Evolutionary conservation across 2,888 invertebrate species (phyloP).

Genomic region (Drosophila mimica): DNA sequence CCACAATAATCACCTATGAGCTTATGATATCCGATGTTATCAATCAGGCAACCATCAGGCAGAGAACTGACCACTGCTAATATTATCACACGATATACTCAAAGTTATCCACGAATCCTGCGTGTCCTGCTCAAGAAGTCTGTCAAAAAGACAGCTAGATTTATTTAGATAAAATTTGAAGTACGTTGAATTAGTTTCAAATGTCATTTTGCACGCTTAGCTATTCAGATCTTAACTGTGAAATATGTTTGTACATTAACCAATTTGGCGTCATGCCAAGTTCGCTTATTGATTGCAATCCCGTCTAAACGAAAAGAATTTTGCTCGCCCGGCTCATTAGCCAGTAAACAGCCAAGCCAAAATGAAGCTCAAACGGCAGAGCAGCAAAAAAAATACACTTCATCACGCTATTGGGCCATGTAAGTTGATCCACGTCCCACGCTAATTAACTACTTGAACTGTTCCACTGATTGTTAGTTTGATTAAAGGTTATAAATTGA

Average conservation of each 20-base stretch:
- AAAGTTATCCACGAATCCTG: background rate
- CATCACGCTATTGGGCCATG: conserved; percentile 86
- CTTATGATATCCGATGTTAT: conserved; percentile 87
- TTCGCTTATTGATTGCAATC: conserved; percentile 33
- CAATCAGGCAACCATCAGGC: conserved; percentile 74
- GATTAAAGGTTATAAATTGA: background rate
- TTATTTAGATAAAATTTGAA: conserved; percentile 16
- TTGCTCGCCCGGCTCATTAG: conserved; percentile 15
- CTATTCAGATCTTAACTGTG: conserved; percentile 48
- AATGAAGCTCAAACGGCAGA: conserved; percentile 48
- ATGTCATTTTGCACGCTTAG: conserved; percentile 47
- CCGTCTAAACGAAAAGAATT: conserved; percentile 3
- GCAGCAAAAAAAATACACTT: conserved; percentile 82
- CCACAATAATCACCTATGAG: conserved; percentile 89
- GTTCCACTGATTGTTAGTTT: background rate
- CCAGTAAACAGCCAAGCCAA: conserved; percentile 36
- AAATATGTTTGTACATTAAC: conserved; percentile 34
- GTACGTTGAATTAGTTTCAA: conserved; percentile 21
- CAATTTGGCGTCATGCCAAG: conserved; percentile 26
- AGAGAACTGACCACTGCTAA: conserved; percentile 75
- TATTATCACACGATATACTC: background rate
- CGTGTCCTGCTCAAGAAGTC: background rate
- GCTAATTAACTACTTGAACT: background rate
- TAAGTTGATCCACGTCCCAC: conserved; percentile 54
- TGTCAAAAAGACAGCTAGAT: conserved; percentile 6